Conservation (phyloP, 2,797 vertebrate species). For the Petrocephalus schoutedeni region DNA sequence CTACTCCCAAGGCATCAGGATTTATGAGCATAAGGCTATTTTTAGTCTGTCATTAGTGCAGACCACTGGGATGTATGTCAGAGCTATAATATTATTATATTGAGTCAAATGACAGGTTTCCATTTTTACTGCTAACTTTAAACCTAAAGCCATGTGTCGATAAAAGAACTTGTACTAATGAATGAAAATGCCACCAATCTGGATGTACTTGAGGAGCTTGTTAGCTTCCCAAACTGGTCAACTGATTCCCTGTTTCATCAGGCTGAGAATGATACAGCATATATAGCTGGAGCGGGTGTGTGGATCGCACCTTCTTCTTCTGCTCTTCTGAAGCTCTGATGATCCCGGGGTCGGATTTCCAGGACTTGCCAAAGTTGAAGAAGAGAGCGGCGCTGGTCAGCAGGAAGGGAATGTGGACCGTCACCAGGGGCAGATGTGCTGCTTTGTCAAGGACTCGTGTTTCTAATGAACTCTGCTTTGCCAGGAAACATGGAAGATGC, state of each 20-base stretch:
- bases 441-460: conserved; percentile 70
- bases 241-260: not conserved
- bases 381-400: conserved; percentile 89
- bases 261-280: not conserved
- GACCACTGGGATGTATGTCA: not conserved
- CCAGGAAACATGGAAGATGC: not conserved
- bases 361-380: conserved; percentile 98
- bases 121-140: not conserved
- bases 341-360: conserved; percentile 97
- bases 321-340: conserved; percentile 98
- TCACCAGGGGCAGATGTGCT: conserved; percentile 88
- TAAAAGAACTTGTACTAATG: not conserved
- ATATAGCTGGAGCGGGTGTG: not conserved
- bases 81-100: not conserved
- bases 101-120: not conserved
- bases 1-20: not conserved
- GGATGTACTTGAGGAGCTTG: not conserved
- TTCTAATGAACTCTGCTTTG: conserved; percentile 8
- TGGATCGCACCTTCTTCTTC: conserved; percentile 87
- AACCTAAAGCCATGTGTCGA: not conserved
- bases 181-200: not conserved
- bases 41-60: conserved; percentile 1
- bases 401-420: conserved; percentile 91
- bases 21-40: not conserved
- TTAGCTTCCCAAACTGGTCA: not conserved